Base-by-base conservation (phyloP, 2,113 vertebrate species). In the Archilochus colubris region DNA sequence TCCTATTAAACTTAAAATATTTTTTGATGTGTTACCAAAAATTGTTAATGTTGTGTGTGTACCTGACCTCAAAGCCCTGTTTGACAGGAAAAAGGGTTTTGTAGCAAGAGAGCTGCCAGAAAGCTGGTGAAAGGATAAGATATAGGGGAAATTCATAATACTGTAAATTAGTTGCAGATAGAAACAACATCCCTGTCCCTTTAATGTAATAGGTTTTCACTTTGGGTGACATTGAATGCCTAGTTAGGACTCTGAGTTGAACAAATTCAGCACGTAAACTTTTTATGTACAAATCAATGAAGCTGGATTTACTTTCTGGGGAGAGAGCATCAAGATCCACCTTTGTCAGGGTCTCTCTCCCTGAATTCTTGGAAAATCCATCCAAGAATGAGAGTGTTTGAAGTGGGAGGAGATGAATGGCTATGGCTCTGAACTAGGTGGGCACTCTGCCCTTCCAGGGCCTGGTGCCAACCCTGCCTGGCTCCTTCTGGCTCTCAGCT, bases 401-500 rank as follows among this genome's bases (percentile, higher is more conserved):
- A 40, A 21, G 27, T 40, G 24, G 9, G 17, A 64, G 57, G 64
- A 81, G 21, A 19, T 6, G 11, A 66, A 54, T 12, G 25, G 38
- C 5, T 48, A 36, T 38, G 44, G 18, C 0, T 1, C 38, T 76
- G 40, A 55, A 43, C 30, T 54, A 2, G 0, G 4, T 36, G 24
- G 10, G 7, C 9, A 2, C 18, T 44, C 22, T 48, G 50, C 31
- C 21, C 6, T 63, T 19, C 23, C 28, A 40, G 28, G 27, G 28
- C 14, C 7, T 7, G 3, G 8, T 23, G n/a, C n/a, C 2, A 3
- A 46, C 18, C 43, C 31, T 62, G 31, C 40, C 33, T 1, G 3
- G 33, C 22, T 72, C 9, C 46, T 1, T 1, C 25, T 73, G 78
- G 6, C 14, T 88, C 25, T 33, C 50, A 83, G 24, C 18, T 36